Evolutionary conservation across 2,888 invertebrate genomes (phyloP).

Genomic region (Marasmarcha lunaedactyla): DNA sequence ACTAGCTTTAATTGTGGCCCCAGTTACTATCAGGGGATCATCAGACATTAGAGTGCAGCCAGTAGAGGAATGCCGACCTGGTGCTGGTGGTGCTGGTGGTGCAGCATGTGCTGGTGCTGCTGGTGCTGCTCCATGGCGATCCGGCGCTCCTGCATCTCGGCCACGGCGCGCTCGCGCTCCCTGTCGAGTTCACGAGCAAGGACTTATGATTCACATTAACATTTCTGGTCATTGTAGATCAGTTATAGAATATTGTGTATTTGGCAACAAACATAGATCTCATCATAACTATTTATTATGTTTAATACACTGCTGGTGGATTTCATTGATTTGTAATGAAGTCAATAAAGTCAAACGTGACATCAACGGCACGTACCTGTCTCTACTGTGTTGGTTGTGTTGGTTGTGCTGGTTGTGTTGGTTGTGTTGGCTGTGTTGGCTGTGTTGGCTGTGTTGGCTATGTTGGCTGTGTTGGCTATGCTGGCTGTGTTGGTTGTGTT

Average conservation of each 20-base stretch:
- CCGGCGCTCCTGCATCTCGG: constrained; percentile 46
- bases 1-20: too few relatives aligned
- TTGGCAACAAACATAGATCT: too few relatives aligned
- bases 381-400: constrained; percentile 38
- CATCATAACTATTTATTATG: too few relatives aligned
- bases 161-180: constrained; percentile 34
- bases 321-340: too few relatives aligned
- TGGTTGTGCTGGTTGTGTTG: constrained; percentile 42
- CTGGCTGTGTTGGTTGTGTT: constrained; percentile 37
- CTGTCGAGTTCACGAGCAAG: constrained; percentile 20
- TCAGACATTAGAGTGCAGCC: too few relatives aligned
- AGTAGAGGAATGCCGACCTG: too few relatives aligned
- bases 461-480: constrained; percentile 24
- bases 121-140: constrained; percentile 37
- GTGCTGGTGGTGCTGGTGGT: constrained; percentile 6
- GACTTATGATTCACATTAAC: neutral
- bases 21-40: too few relatives aligned
- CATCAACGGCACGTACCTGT: too few relatives aligned
- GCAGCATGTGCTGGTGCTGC: constrained; percentile 24
- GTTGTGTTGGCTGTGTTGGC: constrained; percentile 18
- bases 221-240: too few relatives aligned
- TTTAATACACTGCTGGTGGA: too few relatives aligned
- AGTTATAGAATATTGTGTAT: too few relatives aligned
- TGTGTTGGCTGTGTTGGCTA: constrained; percentile 34
- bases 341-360: too few relatives aligned